phyloP scores from a whole-genome alignment of 2,888 invertebrate species.

The Chirona hameri region DNA sequence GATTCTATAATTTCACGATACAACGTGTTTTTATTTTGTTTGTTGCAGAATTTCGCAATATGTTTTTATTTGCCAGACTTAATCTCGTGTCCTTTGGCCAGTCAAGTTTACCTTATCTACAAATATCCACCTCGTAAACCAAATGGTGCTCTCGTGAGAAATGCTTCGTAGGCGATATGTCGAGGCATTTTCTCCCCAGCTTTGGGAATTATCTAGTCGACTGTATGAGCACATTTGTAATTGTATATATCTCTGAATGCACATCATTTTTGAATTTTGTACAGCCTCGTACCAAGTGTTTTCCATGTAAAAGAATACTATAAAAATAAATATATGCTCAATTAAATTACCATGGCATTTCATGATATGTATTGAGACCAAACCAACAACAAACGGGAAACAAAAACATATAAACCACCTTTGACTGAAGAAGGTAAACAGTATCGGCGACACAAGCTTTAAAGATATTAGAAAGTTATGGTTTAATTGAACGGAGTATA shows the following conservation, averaged over 20 bases:
- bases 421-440: too few relatives aligned
- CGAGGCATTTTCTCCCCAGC: neutral
- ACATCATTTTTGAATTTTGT: neutral
- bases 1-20: neutral
- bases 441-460: too few relatives aligned
- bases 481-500: too few relatives aligned
- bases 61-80: neutral
- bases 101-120: neutral
- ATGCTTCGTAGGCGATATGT: neutral
- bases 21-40: neutral
- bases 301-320: neutral
- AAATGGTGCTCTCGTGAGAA: neutral
- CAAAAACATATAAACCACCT: too few relatives aligned
- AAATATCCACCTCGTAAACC: neutral
- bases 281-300: neutral
- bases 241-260: constrained; percentile 5
- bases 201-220: constrained; percentile 25
- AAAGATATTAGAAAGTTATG: too few relatives aligned
- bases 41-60: neutral
- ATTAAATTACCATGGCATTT: neutral
- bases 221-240: neutral
- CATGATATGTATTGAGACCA: too few relatives aligned
- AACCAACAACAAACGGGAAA: too few relatives aligned
- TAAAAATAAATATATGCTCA: constrained; percentile 5
- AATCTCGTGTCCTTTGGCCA: neutral